Evolutionary conservation across 2,113 vertebrate species (phyloP).

Genomic region (Trichechus manatus): DNA sequence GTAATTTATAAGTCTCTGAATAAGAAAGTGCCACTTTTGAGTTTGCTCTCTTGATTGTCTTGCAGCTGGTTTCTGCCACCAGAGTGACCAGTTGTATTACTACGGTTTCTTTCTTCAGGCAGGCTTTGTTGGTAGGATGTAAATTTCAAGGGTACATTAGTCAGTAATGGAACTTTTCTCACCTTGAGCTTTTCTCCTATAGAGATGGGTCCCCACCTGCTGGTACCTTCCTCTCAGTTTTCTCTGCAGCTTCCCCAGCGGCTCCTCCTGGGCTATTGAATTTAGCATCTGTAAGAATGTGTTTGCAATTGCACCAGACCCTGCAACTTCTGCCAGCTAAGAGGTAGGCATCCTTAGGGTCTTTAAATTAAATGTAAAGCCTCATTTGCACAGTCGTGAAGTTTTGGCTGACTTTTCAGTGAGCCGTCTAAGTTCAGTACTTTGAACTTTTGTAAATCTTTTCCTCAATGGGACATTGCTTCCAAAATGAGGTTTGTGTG

Average conservation of each 20-base stretch:
- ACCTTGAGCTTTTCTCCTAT: neutral
- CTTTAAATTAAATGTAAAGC: slow-evolving; percentile 68
- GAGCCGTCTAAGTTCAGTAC: slow-evolving; percentile 62
- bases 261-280: neutral
- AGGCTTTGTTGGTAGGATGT: neutral
- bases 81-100: neutral
- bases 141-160: neutral
- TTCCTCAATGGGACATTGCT: slow-evolving; percentile 44
- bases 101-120: neutral
- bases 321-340: neutral
- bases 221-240: slow-evolving; percentile 24
- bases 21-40: neutral
- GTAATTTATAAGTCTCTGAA: neutral
- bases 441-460: slow-evolving; percentile 48
- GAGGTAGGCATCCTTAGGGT: slow-evolving; percentile 32
- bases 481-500: neutral
- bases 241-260: slow-evolving; percentile 26
- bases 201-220: neutral
- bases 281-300: slow-evolving; percentile 23
- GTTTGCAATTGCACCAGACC: slow-evolving; percentile 49
- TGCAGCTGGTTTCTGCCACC: neutral
- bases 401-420: slow-evolving; percentile 64
- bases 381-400: slow-evolving; percentile 55
- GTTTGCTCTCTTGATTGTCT: neutral
- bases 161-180: neutral